Evolutionary conservation across 2,797 vertebrate genomes (phyloP).

Genomic region (Muraenolepis orangiensis): DNA sequence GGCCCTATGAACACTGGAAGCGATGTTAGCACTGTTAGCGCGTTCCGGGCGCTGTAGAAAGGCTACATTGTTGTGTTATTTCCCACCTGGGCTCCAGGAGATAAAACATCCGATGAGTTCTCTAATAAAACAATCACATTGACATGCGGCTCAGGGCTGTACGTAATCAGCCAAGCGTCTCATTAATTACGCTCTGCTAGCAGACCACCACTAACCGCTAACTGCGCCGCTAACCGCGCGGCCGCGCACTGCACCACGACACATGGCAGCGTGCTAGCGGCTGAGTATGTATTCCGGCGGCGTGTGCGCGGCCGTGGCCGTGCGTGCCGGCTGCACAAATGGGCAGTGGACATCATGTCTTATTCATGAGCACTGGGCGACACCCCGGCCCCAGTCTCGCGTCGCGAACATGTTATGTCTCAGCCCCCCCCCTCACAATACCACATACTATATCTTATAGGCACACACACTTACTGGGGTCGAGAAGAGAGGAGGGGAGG

Average conservation of each 20-base stretch:
- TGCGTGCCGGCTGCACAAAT: slow-evolving; percentile 76
- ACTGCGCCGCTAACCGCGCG: slow-evolving; percentile 46
- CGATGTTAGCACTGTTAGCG: too few relatives aligned
- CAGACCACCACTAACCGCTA: slow-evolving; percentile 53
- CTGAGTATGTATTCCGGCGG: slow-evolving; percentile 43
- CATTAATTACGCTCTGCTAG: slow-evolving; percentile 51
- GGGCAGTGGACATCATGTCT: slow-evolving; percentile 68
- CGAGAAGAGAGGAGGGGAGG: too few relatives aligned
- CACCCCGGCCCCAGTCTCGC: slow-evolving; percentile 40
- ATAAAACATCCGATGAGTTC: slow-evolving; percentile 45
- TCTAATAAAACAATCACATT: slow-evolving; percentile 42
- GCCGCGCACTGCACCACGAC: slow-evolving; percentile 39
- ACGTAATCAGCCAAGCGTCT: slow-evolving; percentile 39
- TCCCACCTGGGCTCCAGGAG: slow-evolving; percentile 8
- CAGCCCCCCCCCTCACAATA: too few relatives aligned
- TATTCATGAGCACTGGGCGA: slow-evolving; percentile 71
- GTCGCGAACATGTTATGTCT: too few relatives aligned
- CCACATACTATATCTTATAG: too few relatives aligned
- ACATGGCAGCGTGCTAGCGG: slow-evolving; percentile 7
- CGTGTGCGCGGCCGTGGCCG: slow-evolving; percentile 64
- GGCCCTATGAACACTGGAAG: too few relatives aligned
- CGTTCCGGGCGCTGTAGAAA: too few relatives aligned
- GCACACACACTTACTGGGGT: too few relatives aligned
- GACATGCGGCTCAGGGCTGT: slow-evolving; percentile 36
- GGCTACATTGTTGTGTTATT: too few relatives aligned